phyloP scores from a whole-genome alignment of 2,797 vertebrate species.

The Tarsius wallacei region DNA sequence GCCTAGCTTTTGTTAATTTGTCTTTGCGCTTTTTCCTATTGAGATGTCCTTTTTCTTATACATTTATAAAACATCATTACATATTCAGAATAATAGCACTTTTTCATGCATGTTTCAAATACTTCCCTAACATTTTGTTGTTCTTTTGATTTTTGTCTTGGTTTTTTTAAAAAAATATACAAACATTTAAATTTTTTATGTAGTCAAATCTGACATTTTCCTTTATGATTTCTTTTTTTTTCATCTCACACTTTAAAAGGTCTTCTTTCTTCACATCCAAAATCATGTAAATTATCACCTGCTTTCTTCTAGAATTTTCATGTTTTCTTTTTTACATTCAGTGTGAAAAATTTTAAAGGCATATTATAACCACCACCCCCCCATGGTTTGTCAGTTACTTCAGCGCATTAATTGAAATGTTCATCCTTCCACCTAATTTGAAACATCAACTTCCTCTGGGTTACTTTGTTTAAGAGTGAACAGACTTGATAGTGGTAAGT shows the following conservation, averaged over 20 bases:
- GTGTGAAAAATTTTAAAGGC: neutral
- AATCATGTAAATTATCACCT: constrained; percentile 45
- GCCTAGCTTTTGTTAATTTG: neutral
- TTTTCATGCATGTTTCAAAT: constrained; percentile 32
- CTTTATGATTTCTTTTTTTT: constrained; percentile 16
- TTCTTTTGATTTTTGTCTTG: constrained; percentile 36
- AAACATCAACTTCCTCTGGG: neutral
- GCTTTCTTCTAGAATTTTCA: constrained; percentile 47
- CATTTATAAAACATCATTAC: neutral
- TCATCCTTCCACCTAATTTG: neutral
- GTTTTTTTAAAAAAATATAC: neutral
- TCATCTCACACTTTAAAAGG: neutral
- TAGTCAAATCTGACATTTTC: neutral
- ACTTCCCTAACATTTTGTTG: neutral
- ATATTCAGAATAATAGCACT: constrained; percentile 7
- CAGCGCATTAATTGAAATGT: neutral
- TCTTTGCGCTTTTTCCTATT: neutral
- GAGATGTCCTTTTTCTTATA: constrained; percentile 11
- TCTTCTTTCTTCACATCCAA: constrained; percentile 22
- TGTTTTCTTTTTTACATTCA: constrained; percentile 39
- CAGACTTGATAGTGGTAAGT: neutral
- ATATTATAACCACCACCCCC: neutral
- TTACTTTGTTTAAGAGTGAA: constrained; percentile 11
- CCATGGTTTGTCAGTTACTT: neutral
- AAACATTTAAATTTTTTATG: constrained; percentile 4